Evolutionary conservation across 1,140 invertebrate genomes (phyloP), one percentile per base, ranked within the genome.

Genomic region (Myzus persicae): DNA sequence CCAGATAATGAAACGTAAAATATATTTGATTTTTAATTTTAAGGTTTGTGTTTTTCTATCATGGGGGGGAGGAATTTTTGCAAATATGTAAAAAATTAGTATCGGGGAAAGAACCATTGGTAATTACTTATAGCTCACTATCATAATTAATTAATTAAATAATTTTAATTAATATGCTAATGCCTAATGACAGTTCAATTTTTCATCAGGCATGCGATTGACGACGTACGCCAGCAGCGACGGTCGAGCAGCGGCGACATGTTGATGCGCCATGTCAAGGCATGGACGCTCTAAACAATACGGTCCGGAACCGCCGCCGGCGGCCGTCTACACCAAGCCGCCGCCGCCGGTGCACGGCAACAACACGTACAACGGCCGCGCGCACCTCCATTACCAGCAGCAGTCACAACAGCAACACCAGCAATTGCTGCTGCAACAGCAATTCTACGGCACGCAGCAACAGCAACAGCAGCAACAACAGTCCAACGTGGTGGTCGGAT

Each of bases 301-400:
- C 91, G 91, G 91, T 85, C 91, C 91, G 76, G 91, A 93, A 84
- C 76, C 91, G 89, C 89, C 89, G 89, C 89, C 89, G 89, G 89
- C 51, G 91, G 91, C 46, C 91, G 81, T 82, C 36, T 93, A 93
- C 81, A 81, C 91, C 46, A 93, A 93, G 46, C 81, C 81, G 36
- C 91, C 91, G 46, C 91, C 91, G 81, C 91, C 91, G 76, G 89
- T 90, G 89, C 91, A 93, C 91, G 91, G 91, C 91, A 93, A 93
- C 46, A 93, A 85, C 36, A 93, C 91, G 42, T 93, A 93, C 81
- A 93, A 93, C 46, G 91, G 91, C 44, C 91, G 91, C 26, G 81
- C 91, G 11, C 81, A 84, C 11, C 91, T 85, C 24, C 46, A 82
- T 38, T 82, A 85, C 46, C 76, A 84, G 9, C 91, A 48, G 11